phyloP scores from a whole-genome alignment of 2,888 invertebrate genomes.

The Sinodicranocentrus sp. region DNA sequence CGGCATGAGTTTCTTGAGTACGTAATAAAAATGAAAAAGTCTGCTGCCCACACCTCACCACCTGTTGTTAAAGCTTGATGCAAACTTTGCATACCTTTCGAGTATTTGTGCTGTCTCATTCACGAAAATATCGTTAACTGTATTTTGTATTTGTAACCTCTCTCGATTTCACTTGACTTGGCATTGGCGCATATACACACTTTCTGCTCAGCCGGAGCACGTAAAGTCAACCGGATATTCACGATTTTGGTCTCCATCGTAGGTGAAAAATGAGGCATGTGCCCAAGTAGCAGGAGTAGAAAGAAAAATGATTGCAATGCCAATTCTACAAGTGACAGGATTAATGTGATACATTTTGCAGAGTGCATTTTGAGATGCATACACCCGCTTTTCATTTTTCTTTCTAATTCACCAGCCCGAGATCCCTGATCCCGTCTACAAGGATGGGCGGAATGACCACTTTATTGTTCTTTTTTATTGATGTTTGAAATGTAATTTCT shows the following conservation, averaged over 20 bases:
- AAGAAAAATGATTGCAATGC: too few species aligned
- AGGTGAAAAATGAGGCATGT: constrained; percentile 8
- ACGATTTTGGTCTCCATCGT: constrained; percentile 6
- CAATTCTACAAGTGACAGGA: background rate
- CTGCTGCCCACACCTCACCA: constrained; percentile 14
- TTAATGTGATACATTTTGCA: too few species aligned
- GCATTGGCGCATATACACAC: constrained; percentile 2
- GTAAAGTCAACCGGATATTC: constrained; percentile 33
- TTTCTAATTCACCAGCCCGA: background rate
- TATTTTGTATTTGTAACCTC: too few species aligned
- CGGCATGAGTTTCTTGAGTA: background rate
- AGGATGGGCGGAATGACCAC: background rate
- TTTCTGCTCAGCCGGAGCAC: constrained; percentile 9
- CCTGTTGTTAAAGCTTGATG: too few species aligned
- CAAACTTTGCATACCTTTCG: too few species aligned
- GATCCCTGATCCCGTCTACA: background rate
- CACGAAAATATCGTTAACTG: constrained; percentile 8
- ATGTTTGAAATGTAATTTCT: constrained; percentile 11
- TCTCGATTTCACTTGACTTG: constrained; percentile 34
- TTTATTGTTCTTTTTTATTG: background rate
- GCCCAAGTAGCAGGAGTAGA: too few species aligned
- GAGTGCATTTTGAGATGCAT: background rate
- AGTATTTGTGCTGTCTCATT: constrained; percentile 11
- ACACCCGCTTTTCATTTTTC: background rate
- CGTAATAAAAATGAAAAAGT: background rate